phyloP scores from a whole-genome alignment of 2,888 invertebrate genomes.

The Tetrapedia diversipes region DNA sequence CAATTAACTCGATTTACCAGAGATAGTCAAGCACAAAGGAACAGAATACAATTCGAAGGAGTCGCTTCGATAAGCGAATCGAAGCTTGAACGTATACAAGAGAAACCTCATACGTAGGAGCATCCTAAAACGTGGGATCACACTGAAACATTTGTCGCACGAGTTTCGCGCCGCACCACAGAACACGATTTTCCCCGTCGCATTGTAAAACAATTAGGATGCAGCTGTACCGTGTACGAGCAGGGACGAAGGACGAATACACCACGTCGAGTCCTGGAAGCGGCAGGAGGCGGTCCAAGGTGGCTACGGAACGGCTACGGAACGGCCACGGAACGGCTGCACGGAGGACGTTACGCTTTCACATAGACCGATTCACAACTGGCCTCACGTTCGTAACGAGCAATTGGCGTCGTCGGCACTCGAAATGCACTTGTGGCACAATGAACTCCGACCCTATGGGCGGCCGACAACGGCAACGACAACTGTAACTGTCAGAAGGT shows the following conservation, averaged over 20 bases:
- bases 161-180: neutral
- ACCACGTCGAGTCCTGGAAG: neutral
- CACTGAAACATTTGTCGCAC: neutral
- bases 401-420: constrained; percentile 74
- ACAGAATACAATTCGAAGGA: neutral
- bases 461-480: constrained; percentile 51
- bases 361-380: constrained; percentile 66
- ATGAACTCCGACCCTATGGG: constrained; percentile 81
- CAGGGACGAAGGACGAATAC: neutral
- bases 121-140: too few relatives aligned
- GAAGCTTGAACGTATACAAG: neutral
- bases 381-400: constrained; percentile 65
- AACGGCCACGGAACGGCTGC: constrained; percentile 7
- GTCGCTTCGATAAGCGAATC: neutral
- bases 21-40: neutral
- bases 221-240: too few relatives aligned
- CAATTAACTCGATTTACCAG: neutral
- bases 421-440: constrained; percentile 80
- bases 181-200: neutral
- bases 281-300: neutral
- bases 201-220: neutral
- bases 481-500: constrained; percentile 45
- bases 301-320: constrained; percentile 8
- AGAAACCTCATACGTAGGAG: neutral
- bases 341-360: constrained; percentile 59